Percentiles rank a stretch among this genome's conserved stretches.
These are phyloP conservation scores for Vidua chalybeata DNA, from an alignment of 2,113 vertebrate genomes.

Conservation along the genomic window DNA sequence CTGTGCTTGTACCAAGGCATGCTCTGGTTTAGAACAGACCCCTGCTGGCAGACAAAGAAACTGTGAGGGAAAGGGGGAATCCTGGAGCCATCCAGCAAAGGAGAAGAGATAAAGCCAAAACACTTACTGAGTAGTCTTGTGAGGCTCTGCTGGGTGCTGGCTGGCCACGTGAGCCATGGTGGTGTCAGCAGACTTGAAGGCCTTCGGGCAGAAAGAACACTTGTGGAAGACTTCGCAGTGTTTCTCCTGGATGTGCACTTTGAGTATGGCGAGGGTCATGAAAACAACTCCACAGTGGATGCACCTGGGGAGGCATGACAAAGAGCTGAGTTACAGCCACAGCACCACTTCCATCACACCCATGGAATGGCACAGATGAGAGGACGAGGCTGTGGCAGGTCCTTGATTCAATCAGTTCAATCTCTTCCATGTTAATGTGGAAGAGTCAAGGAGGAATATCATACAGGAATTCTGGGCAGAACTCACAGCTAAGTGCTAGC, in stretches of 20 bases:
- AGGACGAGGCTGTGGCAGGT: rapidly evolving
- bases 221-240: constrained; percentile 94
- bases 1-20: rapidly evolving
- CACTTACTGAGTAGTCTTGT: constrained; percentile 87
- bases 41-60: not conserved
- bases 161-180: constrained; percentile 82
- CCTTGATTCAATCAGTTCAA: not conserved
- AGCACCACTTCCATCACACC: not conserved
- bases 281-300: constrained; percentile 92
- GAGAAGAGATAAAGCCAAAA: not conserved
- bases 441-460: not conserved
- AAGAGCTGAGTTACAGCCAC: not conserved
- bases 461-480: not conserved
- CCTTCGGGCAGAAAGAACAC: constrained; percentile 90
- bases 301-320: constrained; percentile 76
- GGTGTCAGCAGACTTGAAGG: constrained; percentile 88
- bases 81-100: not conserved
- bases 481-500: not conserved
- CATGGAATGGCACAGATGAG: rapidly evolving
- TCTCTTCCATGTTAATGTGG: rapidly evolving
- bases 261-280: constrained; percentile 86
- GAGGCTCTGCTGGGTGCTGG: constrained; percentile 80
- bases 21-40: not conserved
- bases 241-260: constrained; percentile 90
- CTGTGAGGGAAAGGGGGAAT: not conserved